Evolutionary conservation across 2,888 invertebrate species (phyloP), one percentile per base, ranked within the genome.

Genomic region (Nephrocerus scutellatus): DNA sequence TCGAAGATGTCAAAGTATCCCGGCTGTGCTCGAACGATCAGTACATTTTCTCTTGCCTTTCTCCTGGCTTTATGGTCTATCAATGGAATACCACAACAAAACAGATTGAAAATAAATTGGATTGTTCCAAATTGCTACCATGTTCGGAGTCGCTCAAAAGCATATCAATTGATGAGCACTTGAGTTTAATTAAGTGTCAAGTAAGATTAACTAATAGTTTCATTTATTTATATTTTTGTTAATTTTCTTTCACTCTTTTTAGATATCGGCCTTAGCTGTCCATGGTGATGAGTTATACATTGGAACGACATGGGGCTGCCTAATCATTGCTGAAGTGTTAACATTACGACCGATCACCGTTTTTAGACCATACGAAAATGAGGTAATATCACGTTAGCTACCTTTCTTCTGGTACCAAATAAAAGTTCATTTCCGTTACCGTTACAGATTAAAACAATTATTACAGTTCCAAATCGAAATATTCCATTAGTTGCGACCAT

Each of bases 301-400:
- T 44, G 96, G 96, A 30, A 96, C 96, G 1, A 89, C 90, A 6
- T 88, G 90, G 84, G 97, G 97, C 16, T 91, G 92, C 63, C 71
- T 97, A 30, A 84, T 96, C 36, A 84, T 95, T 6, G 88, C 90
- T 0, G 91, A 92, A 62, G 77, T 82, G 13, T 72, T 74, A 39
- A 77, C 83, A 0, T 73, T 95, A 52, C 72, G 87, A 3, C 93
- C 95, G 0, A 80, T 92, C 41, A 89, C 90, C 4, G 84, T 93
- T n/a, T 92, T 92, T 72, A 74, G 92, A 24, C 90, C 92, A 0
- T 89, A 87, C 59, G 86, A 90, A 65, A 84, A 84, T 53, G 84
- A 89, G 66, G 84, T 85, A 19, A 72, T n/a, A n/a, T n/a, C n/a
- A n/a, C 30, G 18, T n/a, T n/a, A n/a, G n/a, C 34, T 16, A n/a